Evolutionary conservation across 2,888 invertebrate species (phyloP), one percentile per base, ranked within the genome.

Genomic region (Agriotes lineatus): DNA sequence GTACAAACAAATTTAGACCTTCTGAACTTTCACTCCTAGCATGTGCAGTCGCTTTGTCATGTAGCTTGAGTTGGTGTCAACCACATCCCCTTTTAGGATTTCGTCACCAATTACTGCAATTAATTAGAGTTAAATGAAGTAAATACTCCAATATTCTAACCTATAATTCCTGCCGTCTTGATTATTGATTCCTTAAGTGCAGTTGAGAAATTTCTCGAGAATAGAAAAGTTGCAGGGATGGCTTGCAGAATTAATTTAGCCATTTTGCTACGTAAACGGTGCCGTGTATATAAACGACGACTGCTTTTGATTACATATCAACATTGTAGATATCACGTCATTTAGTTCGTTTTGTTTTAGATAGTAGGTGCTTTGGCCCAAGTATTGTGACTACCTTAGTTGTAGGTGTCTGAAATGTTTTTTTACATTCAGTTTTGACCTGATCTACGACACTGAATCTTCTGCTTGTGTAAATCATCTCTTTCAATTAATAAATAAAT

Each of bases 101-200:
- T 93, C 93, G 85, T 93, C 91, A n/a, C 93, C 93, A 77, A 93
- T 91, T 50, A 93, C 90, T 86, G 73, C n/a, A n/a, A n/a, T n/a
- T n/a, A n/a, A n/a, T n/a, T n/a, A n/a, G n/a, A n/a, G 20, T 2
- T 61, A 12, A 12, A 7, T 22, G 56, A 52, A 25, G 30, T 44
- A 18, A 57, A 65, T 44, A 44, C 6, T 5, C 14, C 18, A 3
- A 44, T 9, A 3, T 20, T 42, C 60, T 63, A 54, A 71, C 71
- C 78, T 76, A 81, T 74, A 68, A 81, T 75, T 64, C 79, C 81
- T 0, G 79, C 79, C 33, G 79, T 78, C 71, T 75, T 74, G 37
- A 67, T 42, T 42, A 25, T 52, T 1, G 14, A 7, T 10, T 25
- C 16, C 10, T 9, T 5, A 39, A 19, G n/a, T 1, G 20, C 3